These are phyloP conservation scores for Eublepharis macularius DNA, from an alignment of 2,113 vertebrate species.

Conservation along the genomic window DNA sequence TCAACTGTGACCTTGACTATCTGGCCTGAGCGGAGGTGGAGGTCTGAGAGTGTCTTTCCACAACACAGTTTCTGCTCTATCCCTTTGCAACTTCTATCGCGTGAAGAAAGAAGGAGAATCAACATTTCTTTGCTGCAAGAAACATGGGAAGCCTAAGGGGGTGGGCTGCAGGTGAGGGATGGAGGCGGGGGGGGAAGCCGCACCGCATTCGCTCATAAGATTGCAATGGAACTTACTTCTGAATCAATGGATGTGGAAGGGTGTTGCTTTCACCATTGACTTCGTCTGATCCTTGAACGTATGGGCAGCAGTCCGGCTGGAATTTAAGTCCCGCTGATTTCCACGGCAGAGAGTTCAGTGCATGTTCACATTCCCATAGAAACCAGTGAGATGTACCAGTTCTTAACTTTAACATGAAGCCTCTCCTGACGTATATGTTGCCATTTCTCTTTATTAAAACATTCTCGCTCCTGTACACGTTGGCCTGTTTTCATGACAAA, in stretches of 20 bases:
- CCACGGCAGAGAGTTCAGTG: too few species aligned
- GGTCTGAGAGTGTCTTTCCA: accelerated
- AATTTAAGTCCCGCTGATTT: neutral
- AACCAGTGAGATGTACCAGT: neutral
- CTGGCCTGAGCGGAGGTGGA: neutral
- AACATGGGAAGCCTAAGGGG: too few species aligned
- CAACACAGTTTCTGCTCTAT: neutral
- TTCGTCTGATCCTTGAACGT: neutral
- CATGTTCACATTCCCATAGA: neutral
- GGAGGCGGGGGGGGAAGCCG: too few species aligned
- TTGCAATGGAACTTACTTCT: neutral
- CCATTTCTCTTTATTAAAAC: neutral
- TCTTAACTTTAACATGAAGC: neutral
- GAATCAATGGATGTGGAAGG: neutral
- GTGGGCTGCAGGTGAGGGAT: neutral
- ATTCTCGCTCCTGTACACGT: neutral
- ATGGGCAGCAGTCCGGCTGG: neutral
- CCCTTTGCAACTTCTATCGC: neutral
- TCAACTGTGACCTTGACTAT: constrained; percentile 55
- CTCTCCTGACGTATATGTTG: neutral
- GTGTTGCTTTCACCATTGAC: neutral
- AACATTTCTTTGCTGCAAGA: neutral
- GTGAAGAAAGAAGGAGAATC: neutral
- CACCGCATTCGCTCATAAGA: neutral
- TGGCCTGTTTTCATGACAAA: neutral